These are phyloP conservation scores for Dendrocincla fuliginosa DNA, from an alignment of 2,797 vertebrate genomes.

Conservation along the genomic window DNA sequence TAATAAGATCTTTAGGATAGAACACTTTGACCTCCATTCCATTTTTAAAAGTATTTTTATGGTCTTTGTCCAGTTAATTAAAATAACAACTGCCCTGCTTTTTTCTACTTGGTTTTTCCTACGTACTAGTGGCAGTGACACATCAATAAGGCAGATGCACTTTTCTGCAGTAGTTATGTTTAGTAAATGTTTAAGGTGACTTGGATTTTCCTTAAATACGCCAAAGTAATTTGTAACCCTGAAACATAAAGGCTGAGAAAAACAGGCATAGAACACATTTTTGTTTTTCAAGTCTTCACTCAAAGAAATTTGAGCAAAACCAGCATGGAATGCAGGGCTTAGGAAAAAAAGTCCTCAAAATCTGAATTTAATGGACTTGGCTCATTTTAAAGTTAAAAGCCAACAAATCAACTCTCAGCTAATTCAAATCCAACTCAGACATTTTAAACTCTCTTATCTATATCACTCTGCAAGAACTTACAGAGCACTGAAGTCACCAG, in stretches of 20 bases:
- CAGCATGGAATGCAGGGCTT: background rate
- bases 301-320: background rate
- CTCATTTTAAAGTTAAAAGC: background rate
- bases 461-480: background rate
- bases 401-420: too few relatives aligned
- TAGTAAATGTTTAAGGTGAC: background rate
- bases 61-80: background rate
- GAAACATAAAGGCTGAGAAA: background rate
- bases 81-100: background rate
- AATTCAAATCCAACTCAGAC: background rate
- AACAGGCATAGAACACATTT: background rate
- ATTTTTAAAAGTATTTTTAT: background rate
- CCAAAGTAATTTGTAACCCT: background rate
- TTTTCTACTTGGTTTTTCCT: background rate
- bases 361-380: background rate
- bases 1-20: background rate
- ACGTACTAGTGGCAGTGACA: background rate
- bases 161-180: background rate
- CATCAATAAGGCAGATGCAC: background rate
- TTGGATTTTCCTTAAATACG: background rate
- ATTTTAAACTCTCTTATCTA: background rate
- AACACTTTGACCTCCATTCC: background rate
- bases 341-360: background rate
- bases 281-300: background rate
- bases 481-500: background rate